These are phyloP conservation scores for Chromobotia macracanthus DNA, from an alignment of 2,797 vertebrate genomes.

Conservation along the genomic window DNA sequence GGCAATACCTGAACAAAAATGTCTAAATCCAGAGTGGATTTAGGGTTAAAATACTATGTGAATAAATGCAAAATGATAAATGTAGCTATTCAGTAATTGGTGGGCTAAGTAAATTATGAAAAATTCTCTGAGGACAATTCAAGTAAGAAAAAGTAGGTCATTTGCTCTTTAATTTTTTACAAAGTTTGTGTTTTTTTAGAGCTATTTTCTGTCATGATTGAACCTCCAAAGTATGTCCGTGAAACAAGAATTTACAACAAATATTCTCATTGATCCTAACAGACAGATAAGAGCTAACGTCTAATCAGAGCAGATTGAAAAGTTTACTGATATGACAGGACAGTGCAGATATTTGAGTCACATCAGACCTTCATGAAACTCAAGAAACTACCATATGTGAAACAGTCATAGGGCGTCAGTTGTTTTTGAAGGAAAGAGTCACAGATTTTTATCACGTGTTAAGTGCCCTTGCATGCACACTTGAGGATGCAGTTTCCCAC, in stretches of 20 bases:
- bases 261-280: neutral
- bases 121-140: neutral
- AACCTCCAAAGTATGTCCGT: neutral
- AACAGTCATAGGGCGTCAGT: neutral
- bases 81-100: no score
- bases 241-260: neutral
- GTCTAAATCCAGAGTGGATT: no score
- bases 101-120: no score
- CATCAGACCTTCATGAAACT: neutral
- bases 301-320: slow-evolving; percentile 3
- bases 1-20: no score
- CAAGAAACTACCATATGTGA: neutral
- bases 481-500: slow-evolving; percentile 79
- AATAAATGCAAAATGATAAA: no score
- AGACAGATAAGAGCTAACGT: neutral
- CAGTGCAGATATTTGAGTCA: slow-evolving; percentile 13
- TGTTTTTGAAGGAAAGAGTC: slow-evolving; percentile 34
- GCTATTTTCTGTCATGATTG: neutral
- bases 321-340: neutral
- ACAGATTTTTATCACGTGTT: slow-evolving; percentile 46
- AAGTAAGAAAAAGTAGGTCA: neutral
- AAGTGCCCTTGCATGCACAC: slow-evolving; percentile 67
- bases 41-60: no score
- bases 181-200: neutral
- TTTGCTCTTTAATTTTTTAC: neutral